These are phyloP conservation scores for Xenopus laevis DNA, from an alignment of 2,113 vertebrate genomes.

Conservation along the genomic window DNA sequence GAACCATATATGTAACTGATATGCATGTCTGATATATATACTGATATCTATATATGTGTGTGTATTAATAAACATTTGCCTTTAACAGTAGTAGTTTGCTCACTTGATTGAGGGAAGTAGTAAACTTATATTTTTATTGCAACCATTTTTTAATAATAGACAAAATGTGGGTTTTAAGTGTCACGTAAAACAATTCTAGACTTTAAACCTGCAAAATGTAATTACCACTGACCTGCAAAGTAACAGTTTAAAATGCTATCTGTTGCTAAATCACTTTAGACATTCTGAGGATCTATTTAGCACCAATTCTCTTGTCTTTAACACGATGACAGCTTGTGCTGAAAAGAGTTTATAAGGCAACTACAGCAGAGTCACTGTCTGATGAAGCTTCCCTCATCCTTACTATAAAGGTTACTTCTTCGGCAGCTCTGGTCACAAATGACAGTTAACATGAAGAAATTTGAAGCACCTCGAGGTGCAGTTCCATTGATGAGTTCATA, in stretches of 20 bases:
- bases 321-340: slow-evolving; percentile 29
- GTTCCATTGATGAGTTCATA: slow-evolving; percentile 11
- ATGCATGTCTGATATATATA: too few relatives aligned
- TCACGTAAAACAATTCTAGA: neutral
- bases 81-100: too few relatives aligned
- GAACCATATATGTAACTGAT: too few relatives aligned
- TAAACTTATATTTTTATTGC: too few relatives aligned
- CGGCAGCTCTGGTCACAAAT: neutral
- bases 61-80: too few relatives aligned
- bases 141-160: too few relatives aligned
- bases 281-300: neutral
- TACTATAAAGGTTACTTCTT: slow-evolving; percentile 29
- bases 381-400: slow-evolving; percentile 27
- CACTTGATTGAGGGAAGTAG: too few relatives aligned
- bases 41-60: too few relatives aligned
- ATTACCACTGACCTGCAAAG: slow-evolving; percentile 6
- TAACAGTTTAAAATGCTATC: slow-evolving; percentile 12
- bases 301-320: slow-evolving; percentile 1
- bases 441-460: slow-evolving; percentile 22
- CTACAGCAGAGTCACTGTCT: slow-evolving; percentile 21
- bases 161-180: slow-evolving; percentile 11
- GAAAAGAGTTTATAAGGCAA: slow-evolving; percentile 30
- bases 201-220: slow-evolving; percentile 1
- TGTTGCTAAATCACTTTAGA: slow-evolving; percentile 19
- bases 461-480: slow-evolving; percentile 10